These are phyloP conservation scores for Heliopora coerulea DNA, from an alignment of 92 coral and sea anemone genomes.

Conservation along the genomic window DNA sequence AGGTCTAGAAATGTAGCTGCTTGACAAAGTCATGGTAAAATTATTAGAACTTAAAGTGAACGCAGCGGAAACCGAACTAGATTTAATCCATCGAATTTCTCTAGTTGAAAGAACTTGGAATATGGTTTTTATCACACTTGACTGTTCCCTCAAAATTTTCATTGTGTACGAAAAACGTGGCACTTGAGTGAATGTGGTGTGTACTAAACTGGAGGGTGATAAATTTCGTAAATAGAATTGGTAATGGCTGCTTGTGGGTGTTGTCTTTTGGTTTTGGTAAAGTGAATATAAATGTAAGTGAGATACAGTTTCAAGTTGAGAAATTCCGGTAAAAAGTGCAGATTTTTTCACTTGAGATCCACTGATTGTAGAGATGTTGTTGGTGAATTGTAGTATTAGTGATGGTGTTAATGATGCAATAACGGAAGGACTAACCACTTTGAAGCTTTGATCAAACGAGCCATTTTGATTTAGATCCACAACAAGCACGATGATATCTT, in stretches of 20 bases:
- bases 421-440: constrained; percentile 15
- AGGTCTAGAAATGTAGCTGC: not conserved
- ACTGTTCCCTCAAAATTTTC: not conserved
- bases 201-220: not conserved
- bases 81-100: not conserved
- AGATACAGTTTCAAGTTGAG: no score
- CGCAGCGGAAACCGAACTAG: not conserved
- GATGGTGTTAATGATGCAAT: constrained; percentile 15
- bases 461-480: constrained; percentile 22
- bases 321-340: no score
- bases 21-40: not conserved
- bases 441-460: constrained; percentile 2
- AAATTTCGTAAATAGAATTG: not conserved
- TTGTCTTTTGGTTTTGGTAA: not conserved
- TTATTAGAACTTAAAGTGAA: not conserved
- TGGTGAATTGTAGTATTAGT: not conserved
- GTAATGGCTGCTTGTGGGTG: no score
- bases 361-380: not conserved
- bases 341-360: no score
- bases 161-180: no score
- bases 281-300: not conserved
- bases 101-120: not conserved
- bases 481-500: constrained; percentile 21
- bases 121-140: not conserved
- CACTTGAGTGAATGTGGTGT: no score